Base-by-base conservation (phyloP, 2,888 invertebrate species). In the Pristionchus arcanus region DNA sequence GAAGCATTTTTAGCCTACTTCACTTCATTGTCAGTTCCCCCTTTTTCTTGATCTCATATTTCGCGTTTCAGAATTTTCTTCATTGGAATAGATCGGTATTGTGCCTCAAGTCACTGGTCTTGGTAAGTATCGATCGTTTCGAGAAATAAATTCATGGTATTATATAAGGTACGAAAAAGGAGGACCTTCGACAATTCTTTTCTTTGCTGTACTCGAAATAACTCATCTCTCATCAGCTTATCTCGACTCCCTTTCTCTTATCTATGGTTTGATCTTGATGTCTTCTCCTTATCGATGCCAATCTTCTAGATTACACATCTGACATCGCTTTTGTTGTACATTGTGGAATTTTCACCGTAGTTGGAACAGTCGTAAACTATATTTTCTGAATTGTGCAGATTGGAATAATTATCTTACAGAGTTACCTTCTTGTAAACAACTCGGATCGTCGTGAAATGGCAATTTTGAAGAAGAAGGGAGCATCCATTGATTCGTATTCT, bases 41-140 rank as follows among this genome's bases (percentile, higher is more conserved):
- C 5, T 19, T 63, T 15, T 25, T 63, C 7, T 7, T 25, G 5
- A 21, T 25, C 19, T 63, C 21, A 63, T n/a, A 21, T 19, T 19
- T 63, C 7, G 19, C 0, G 25, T 63, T 63, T 63, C 25, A 63
- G 63, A 63, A 63, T 63, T 63, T n/a, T 63, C 25, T 63, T 63
- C 63, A 63, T 63, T n/a, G 63, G 63, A n/a, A 68, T 68, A 25
- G 68, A 68, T 68, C 68, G 68, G n/a, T 68, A 68, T 68, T 25
- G 25, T 13, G 68, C 68, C n/a, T 28, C 68, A 15, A 68, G 5
- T 11, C 68, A 68, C 68, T 68, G 68, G 68, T 25, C 25, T 28
- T 68, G 68, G 68, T 68, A 15, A 68, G 68, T 25, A 25, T 2
- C 5, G 28, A 68, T 28, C 9, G 42, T 49, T 49, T 49, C 42